Conservation (phyloP, 2,888 invertebrate species). For the Fragum sueziense region DNA sequence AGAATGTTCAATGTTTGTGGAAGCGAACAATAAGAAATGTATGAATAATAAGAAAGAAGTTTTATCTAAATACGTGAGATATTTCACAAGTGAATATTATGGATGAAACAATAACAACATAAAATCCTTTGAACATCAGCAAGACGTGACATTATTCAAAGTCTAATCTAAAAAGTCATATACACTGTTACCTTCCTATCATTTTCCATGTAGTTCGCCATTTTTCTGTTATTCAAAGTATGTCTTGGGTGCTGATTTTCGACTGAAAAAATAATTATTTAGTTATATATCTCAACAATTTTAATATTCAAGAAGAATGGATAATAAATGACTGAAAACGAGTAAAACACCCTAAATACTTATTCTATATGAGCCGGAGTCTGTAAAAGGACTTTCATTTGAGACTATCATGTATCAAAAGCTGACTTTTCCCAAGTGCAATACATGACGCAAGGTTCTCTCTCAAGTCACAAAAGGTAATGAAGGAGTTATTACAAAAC, state of each 20-base stretch:
- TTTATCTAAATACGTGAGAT: background rate
- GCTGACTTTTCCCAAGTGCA: no score
- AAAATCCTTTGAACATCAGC: background rate
- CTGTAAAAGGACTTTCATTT: background rate
- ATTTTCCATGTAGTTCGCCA: background rate
- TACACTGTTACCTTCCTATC: background rate
- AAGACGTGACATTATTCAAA: background rate
- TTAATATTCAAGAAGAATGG: background rate
- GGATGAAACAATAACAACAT: background rate
- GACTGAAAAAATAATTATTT: background rate
- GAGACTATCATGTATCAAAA: no score
- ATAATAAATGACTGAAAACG: background rate
- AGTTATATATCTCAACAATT: background rate
- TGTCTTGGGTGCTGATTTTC: background rate
- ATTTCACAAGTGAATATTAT: background rate
- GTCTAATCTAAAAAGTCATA: background rate
- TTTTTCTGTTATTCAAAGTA: background rate
- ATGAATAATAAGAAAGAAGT: background rate
- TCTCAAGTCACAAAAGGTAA: no score
- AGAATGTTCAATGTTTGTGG: background rate
- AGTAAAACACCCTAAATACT: no score
- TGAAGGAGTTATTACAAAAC: no score
- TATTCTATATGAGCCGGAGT: background rate
- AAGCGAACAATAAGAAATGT: background rate
- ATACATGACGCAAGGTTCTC: no score